Conservation (phyloP, 2,888 invertebrate species). For the Metopia argyrocephala region DNA sequence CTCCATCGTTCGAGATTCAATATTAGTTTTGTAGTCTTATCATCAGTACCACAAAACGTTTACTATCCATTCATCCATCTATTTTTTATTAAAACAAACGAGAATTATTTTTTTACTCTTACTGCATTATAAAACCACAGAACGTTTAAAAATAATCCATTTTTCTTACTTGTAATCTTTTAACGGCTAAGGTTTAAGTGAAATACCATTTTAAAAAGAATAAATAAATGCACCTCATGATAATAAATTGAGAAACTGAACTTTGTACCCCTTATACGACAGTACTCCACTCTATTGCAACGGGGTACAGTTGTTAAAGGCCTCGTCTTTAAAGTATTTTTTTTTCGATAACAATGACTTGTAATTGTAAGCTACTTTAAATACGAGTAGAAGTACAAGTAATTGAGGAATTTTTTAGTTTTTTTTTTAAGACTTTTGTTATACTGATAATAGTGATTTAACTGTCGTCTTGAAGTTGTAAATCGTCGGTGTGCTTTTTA, state of each 20-base stretch:
- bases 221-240: conserved; percentile 45
- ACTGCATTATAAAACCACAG: conserved; percentile 39
- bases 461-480: too few species aligned
- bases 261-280: not conserved
- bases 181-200: conserved; percentile 58
- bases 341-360: not conserved
- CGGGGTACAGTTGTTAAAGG: not conserved
- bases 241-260: not conserved
- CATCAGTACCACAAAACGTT: conserved; percentile 44
- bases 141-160: conserved; percentile 12
- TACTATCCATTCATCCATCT: not conserved
- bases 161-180: conserved; percentile 12
- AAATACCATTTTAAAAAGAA: conserved; percentile 1
- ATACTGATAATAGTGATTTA: too few species aligned
- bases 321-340: too few species aligned
- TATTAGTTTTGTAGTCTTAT: not conserved
- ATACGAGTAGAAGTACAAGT: too few species aligned
- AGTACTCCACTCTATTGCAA: not conserved
- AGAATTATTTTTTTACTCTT: not conserved
- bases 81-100: too few species aligned
- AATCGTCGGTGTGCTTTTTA: too few species aligned
- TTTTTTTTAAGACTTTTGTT: too few species aligned
- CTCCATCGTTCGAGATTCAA: not conserved
- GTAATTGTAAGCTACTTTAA: not conserved
- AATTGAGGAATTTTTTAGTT: too few species aligned